These are phyloP conservation scores for Catharus minimus DNA, from an alignment of 2,113 vertebrate species.

Conservation along the genomic window DNA sequence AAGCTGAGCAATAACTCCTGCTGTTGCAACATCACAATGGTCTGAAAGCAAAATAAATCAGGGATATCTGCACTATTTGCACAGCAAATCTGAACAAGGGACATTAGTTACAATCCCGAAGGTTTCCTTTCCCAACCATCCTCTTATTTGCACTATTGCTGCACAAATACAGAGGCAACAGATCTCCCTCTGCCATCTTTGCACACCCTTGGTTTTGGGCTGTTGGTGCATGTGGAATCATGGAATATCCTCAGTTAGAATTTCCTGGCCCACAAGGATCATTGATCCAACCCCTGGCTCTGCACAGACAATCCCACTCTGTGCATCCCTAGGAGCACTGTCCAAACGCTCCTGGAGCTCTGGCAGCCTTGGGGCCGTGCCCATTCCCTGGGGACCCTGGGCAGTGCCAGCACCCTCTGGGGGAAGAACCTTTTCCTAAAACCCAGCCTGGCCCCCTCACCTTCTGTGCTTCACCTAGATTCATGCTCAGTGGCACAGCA, in stretches of 20 bases:
- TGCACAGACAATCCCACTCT: neutral
- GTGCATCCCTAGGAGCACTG: rapidly evolving
- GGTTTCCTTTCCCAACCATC: neutral
- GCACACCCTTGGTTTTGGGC: neutral
- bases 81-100: neutral
- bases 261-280: neutral
- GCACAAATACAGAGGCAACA: neutral
- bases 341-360: rapidly evolving
- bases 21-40: neutral
- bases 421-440: neutral
- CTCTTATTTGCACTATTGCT: neutral
- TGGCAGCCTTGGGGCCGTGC: rapidly evolving
- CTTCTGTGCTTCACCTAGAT: neutral
- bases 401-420: neutral
- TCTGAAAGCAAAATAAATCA: neutral
- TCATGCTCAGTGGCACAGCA: neutral
- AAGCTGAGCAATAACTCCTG: neutral
- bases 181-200: neutral
- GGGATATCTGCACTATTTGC: neutral
- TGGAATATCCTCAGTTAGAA: neutral
- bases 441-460: neutral
- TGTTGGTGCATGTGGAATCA: rapidly evolving
- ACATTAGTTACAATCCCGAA: neutral
- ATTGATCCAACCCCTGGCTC: neutral
- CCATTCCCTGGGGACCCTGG: neutral